These are phyloP conservation scores for Rousettus madagascariensis DNA, from an alignment of 2,797 vertebrate genomes.

Conservation along the genomic window DNA sequence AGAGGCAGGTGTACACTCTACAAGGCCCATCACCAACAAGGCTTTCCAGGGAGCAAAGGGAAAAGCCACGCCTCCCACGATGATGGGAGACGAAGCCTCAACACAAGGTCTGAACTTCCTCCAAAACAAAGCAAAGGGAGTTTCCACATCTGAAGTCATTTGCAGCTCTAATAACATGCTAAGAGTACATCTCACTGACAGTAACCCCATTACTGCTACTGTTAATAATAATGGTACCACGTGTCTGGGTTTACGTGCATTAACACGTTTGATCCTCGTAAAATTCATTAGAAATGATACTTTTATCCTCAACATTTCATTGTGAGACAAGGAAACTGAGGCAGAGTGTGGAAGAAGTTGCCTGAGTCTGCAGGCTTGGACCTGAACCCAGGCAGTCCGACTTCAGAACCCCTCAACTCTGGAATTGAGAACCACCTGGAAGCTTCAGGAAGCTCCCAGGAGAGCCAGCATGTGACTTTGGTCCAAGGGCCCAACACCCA, in stretches of 20 bases:
- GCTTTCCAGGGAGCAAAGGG: not conserved
- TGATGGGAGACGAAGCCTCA: rapidly evolving
- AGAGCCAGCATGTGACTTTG: rapidly evolving
- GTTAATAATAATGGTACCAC: not conserved
- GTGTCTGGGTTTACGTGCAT: not conserved
- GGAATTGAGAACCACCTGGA: not conserved
- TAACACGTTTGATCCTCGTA: not conserved
- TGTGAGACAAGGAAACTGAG: not conserved
- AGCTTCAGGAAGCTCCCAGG: not conserved
- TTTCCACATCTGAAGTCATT: not conserved
- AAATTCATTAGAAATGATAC: not conserved
- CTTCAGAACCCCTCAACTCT: not conserved
- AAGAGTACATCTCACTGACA: not conserved
- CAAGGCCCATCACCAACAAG: not conserved
- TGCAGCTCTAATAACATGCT: rapidly evolving
- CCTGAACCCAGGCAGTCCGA: not conserved
- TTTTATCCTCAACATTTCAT: not conserved
- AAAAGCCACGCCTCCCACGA: not conserved
- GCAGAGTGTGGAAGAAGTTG: not conserved
- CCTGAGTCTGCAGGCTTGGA: not conserved
- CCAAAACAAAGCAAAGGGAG: not conserved
- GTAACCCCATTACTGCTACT: not conserved
- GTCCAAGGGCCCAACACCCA: not conserved
- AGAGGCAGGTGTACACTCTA: not conserved
- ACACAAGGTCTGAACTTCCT: not conserved